A percentile compares a stretch with the other conserved stretches of the same genome.
Evolutionary conservation across 2,888 invertebrate genomes (phyloP).

Genomic region (Deilephila porcellus): DNA sequence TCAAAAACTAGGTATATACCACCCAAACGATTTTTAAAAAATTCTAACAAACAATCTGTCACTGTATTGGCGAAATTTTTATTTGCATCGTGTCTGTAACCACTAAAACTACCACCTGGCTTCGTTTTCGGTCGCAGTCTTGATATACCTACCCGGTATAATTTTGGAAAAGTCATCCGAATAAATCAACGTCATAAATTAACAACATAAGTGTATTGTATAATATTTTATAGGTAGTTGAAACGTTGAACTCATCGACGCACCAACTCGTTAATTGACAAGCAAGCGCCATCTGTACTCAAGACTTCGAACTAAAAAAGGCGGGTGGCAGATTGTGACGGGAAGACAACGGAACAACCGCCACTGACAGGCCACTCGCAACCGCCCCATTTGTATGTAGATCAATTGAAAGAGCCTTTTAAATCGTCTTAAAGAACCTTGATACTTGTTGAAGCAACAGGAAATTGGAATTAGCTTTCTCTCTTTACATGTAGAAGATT

Average conservation of each 20-base stretch:
- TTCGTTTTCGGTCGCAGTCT: no score
- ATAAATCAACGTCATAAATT: no score
- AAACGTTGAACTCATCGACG: neutral
- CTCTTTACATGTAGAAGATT: neutral
- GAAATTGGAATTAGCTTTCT: neutral
- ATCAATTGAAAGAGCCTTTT: constrained; percentile 59
- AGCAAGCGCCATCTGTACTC: constrained; percentile 53
- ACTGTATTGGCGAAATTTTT: no score
- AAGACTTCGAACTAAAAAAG: constrained; percentile 57
- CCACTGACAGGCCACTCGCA: constrained; percentile 53
- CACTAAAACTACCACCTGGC: no score
- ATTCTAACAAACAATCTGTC: no score
- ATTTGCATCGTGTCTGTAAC: no score
- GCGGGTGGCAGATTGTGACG: constrained; percentile 53
- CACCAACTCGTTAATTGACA: constrained; percentile 47
- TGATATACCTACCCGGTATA: no score
- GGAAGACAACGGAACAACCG: constrained; percentile 52
- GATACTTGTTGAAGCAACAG: constrained; percentile 30
- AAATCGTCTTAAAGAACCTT: constrained; percentile 53
- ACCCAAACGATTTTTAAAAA: no score
- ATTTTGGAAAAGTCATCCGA: no score
- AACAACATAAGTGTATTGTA: no score
- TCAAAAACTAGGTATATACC: no score
- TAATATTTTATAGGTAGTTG: no score
- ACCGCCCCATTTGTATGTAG: constrained; percentile 63